Conservation (phyloP, 2,113 vertebrate genomes). For the Thalassarche chlororhynchos region DNA sequence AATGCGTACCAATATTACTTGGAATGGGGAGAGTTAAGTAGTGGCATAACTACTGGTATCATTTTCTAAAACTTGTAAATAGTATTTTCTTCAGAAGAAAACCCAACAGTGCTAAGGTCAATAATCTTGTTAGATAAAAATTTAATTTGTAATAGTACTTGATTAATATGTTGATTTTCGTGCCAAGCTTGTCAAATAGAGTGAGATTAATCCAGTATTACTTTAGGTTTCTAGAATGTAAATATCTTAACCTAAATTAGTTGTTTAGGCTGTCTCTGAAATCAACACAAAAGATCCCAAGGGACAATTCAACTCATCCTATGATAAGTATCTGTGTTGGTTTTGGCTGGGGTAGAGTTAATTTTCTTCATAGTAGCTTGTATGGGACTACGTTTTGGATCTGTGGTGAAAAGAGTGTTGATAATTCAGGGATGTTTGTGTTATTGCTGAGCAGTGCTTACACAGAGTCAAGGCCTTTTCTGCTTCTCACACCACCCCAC, state of each 20-base stretch:
- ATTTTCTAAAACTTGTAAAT: background rate
- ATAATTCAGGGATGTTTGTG: too few species aligned
- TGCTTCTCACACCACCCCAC: too few species aligned
- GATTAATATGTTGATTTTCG: background rate
- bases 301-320: background rate
- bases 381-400: too few species aligned
- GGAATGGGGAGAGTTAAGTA: background rate
- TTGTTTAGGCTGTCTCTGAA: slow-evolving; percentile 27
- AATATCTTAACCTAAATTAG: background rate
- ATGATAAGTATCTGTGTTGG: background rate
- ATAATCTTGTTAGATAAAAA: background rate
- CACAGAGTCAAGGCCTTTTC: too few species aligned
- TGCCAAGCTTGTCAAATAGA: slow-evolving; percentile 27
- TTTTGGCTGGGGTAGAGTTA: background rate
- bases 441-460: too few species aligned
- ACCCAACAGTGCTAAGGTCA: background rate
- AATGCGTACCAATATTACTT: rapidly evolving
- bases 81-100: background rate
- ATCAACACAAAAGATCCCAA: background rate
- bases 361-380: background rate
- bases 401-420: too few species aligned
- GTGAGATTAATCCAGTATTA: background rate
- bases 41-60: background rate
- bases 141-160: background rate
- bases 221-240: background rate